Percentiles rank a stretch among this genome's conserved stretches.
These are phyloP conservation scores for Xiphias gladius DNA, from an alignment of 2,113 vertebrate species.

Conservation along the genomic window DNA sequence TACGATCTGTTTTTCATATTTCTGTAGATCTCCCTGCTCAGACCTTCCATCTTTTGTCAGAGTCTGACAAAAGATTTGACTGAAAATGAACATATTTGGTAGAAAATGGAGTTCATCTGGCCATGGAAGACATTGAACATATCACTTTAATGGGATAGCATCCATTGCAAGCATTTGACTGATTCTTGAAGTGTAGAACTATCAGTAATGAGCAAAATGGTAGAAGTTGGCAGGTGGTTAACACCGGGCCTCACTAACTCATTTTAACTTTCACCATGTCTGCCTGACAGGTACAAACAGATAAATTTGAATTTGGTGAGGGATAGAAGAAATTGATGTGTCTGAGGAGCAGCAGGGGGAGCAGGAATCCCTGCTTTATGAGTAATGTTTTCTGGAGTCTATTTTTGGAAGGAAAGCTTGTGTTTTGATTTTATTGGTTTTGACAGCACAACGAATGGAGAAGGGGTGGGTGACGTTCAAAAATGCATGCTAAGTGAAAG, in stretches of 20 bases:
- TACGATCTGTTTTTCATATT: constrained; percentile 67
- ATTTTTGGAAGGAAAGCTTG: constrained; percentile 63
- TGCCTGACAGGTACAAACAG: constrained; percentile 22
- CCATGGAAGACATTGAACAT: neutral
- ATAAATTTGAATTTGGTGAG: constrained; percentile 23
- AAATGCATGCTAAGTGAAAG: constrained; percentile 59
- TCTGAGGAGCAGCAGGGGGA: constrained; percentile 44
- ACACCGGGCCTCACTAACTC: constrained; percentile 10
- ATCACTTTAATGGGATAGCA: neutral
- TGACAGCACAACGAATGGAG: constrained; percentile 65
- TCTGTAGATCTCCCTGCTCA: constrained; percentile 28
- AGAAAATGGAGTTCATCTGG: neutral
- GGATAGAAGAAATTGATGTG: constrained; percentile 29
- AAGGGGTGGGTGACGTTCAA: constrained; percentile 40
- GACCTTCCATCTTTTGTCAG: constrained; percentile 22
- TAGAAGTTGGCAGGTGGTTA: constrained; percentile 2
- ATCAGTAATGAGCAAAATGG: constrained; percentile 9
- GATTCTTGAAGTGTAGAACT: neutral
- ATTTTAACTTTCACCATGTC: constrained; percentile 29
- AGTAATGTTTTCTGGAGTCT: constrained; percentile 69
- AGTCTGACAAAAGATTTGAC: constrained; percentile 10
- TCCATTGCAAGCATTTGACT: neutral
- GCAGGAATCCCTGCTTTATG: constrained; percentile 54
- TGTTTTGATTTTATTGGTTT: constrained; percentile 64
- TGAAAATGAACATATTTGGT: neutral